These are phyloP conservation scores for Potamarius usumacintae DNA, from an alignment of 2,113 vertebrate genomes.

Conservation along the genomic window DNA sequence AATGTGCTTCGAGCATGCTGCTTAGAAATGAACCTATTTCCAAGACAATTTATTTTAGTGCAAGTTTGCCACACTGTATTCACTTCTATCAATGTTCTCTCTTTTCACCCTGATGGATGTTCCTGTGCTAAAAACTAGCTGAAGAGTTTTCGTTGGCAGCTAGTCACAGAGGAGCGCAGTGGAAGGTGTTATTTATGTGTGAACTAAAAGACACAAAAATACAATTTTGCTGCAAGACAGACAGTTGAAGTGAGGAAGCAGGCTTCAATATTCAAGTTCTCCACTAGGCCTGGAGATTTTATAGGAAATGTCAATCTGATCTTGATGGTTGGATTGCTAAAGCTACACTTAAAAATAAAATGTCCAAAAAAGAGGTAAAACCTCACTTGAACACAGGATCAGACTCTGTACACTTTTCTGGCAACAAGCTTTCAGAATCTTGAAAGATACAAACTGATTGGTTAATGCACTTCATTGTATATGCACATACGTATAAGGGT, in stretches of 20 bases:
- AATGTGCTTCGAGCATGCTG: background rate
- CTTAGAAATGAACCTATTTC: background rate
- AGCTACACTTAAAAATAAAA: background rate
- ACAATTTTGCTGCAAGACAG: background rate
- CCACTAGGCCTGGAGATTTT: background rate
- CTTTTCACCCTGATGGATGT: background rate
- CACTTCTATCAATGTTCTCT: background rate
- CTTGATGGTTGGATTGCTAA: background rate
- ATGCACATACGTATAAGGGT: background rate
- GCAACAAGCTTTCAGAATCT: background rate
- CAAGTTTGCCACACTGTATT: constrained; percentile 5
- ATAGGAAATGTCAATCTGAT: background rate
- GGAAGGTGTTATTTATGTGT: constrained; percentile 13
- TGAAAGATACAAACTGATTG: background rate
- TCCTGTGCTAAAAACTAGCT: background rate
- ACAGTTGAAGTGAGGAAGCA: constrained; percentile 3
- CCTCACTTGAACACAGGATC: background rate
- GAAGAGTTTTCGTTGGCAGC: background rate
- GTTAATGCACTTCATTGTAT: background rate
- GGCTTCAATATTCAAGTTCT: background rate
- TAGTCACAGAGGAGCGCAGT: constrained; percentile 4
- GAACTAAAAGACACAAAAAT: background rate
- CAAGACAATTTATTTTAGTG: background rate
- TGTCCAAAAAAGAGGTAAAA: background rate
- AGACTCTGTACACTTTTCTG: background rate